Evolutionary conservation across 2,797 vertebrate genomes (phyloP), one percentile per base, ranked within the genome.

Genomic region (Anabas testudineus): DNA sequence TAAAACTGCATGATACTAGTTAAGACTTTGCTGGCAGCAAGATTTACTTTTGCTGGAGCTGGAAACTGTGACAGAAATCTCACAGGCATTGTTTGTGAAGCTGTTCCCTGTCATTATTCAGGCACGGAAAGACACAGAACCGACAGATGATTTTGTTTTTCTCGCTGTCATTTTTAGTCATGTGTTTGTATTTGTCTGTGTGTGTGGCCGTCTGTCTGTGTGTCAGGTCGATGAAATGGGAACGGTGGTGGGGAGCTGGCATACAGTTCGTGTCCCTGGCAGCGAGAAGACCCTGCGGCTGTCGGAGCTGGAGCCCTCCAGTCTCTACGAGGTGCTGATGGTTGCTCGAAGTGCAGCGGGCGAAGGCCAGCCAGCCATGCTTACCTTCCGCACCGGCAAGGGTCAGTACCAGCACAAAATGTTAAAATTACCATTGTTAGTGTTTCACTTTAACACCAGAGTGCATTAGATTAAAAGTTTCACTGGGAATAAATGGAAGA

Each of bases 301-400:
- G 37, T 94, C 95, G 0, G 98, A 99, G 82, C 89, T 99, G 83
- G 96, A 99, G 76, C 90, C 98, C 0, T 96, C 96, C 53, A 99
- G 97, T 78, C 95, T 99, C 13, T 99, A 99, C 0, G 98, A 99
- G 64, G 97, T 99, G 15, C 83, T 99, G 74, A 99, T 99, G 97
- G 97, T 99, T 72, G 97, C 98, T 2, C 94, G 98, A 32, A 99
- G 93, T 0, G 75, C 93, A 0, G 95, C 93, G 0, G 98, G 98
- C 0, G 96, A 98, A 52, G 98, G 98, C 0, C 98, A 99, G 73
- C 96, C 97, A 0, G 97, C 98, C 74, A 99, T 99, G 98, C 95
- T 99, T 58, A 99, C 97, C 0, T 99, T 99, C 80, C 95, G 98
- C 66, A 99, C 98, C 1, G 96, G 96, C 92, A 99, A 96, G 88